Percentiles rank a stretch among this genome's conserved stretches.
Evolutionary conservation across 2,113 vertebrate genomes (phyloP).

Genomic region (Halichoerus grypus): DNA sequence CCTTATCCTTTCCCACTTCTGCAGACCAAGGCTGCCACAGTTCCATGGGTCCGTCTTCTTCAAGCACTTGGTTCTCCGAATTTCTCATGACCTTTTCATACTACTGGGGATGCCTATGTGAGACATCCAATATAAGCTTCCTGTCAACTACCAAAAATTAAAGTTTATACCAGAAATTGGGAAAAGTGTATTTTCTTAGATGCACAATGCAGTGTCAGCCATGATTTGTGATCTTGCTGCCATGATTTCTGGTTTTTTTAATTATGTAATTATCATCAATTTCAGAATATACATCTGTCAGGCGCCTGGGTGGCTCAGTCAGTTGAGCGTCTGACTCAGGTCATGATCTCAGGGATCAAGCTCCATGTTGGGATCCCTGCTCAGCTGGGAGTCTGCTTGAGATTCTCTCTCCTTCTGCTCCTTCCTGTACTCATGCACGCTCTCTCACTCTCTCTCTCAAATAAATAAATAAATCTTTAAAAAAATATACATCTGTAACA

Average conservation of each 20-base stretch:
- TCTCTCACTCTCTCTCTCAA: background rate
- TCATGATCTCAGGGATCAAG: background rate
- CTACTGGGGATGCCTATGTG: background rate
- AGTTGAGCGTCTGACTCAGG: background rate
- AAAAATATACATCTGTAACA: background rate
- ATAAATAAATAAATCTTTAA: background rate
- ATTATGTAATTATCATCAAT: constrained; percentile 7
- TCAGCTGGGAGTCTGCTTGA: background rate
- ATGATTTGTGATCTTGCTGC: background rate
- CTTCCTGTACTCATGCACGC: background rate
- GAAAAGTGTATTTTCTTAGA: background rate
- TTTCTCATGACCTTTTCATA: background rate
- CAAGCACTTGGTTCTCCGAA: background rate
- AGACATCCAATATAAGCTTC: background rate
- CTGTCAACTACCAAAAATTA: background rate
- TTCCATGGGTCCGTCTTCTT: background rate
- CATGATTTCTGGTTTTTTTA: background rate
- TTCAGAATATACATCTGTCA: background rate
- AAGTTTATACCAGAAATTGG: background rate
- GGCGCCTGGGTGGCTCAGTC: background rate
- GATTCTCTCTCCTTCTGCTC: background rate
- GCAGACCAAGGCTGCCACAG: background rate
- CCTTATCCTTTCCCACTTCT: background rate
- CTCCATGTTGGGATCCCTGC: background rate
- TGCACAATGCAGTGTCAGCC: background rate